These are phyloP conservation scores for Chinchilla lanigera DNA, from an alignment of 2,113 vertebrate genomes.

Conservation along the genomic window DNA sequence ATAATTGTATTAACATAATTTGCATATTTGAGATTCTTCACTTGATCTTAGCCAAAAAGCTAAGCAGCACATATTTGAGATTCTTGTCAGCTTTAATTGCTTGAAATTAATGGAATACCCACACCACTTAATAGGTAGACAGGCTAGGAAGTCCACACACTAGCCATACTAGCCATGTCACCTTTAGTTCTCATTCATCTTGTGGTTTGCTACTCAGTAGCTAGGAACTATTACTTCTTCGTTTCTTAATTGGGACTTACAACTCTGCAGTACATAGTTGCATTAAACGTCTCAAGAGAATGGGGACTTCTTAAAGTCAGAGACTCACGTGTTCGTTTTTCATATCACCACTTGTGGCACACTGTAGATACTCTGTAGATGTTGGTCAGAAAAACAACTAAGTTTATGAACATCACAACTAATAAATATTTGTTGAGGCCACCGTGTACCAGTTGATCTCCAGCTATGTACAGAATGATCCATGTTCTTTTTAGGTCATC, in stretches of 20 bases:
- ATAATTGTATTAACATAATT: not conserved
- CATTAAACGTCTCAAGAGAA: not conserved
- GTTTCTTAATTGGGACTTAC: not conserved
- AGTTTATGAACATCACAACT: constrained; percentile 22
- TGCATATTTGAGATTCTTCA: constrained; percentile 39
- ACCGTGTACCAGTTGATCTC: not conserved
- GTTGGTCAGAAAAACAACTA: not conserved
- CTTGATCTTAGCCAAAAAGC: too few species aligned
- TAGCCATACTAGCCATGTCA: not conserved
- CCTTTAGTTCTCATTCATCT: not conserved
- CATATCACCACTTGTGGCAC: not conserved
- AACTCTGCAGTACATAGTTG: not conserved
- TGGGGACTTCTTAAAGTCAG: not conserved
- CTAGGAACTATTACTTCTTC: not conserved
- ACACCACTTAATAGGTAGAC: not conserved
- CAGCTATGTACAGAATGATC: not conserved
- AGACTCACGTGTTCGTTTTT: constrained; percentile 33
- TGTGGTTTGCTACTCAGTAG: not conserved
- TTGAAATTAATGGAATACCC: constrained; percentile 46
- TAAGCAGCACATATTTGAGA: not conserved
- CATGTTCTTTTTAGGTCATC: not conserved
- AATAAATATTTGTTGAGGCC: not conserved
- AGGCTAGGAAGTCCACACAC: not conserved
- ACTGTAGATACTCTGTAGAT: not conserved
- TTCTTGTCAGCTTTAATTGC: not conserved